These are phyloP conservation scores for Gobio gobio DNA, from an alignment of 2,113 vertebrate species.

Conservation along the genomic window DNA sequence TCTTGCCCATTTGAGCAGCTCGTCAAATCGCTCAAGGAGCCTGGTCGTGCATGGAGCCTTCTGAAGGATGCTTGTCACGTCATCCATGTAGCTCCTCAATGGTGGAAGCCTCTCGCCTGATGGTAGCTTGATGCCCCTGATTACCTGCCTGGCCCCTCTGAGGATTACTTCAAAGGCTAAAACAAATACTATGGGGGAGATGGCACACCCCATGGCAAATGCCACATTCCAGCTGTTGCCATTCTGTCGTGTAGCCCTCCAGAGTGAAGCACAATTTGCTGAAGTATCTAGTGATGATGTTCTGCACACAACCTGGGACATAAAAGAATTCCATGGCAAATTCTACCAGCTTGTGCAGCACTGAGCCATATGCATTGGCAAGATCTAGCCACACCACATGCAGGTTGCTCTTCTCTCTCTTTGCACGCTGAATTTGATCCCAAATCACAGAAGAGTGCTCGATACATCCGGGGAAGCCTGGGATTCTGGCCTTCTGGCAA, in stretches of 20 bases:
- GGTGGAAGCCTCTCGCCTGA: conserved; percentile 17
- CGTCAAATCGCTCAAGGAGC: not conserved
- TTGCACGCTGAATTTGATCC: no score
- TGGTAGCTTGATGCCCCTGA: conserved; percentile 4
- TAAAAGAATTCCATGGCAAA: no score
- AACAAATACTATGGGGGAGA: conserved; percentile 44
- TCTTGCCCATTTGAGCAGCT: not conserved
- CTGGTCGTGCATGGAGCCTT: conserved; percentile 15
- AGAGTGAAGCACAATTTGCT: not conserved
- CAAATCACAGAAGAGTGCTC: no score
- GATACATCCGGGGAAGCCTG: no score
- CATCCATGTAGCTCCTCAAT: conserved; percentile 25
- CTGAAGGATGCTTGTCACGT: conserved; percentile 12
- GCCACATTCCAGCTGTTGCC: conserved; percentile 23
- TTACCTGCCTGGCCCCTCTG: conserved; percentile 27
- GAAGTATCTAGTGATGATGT: no score
- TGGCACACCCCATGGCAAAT: conserved; percentile 41
- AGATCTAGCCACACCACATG: no score
- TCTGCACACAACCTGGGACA: no score
- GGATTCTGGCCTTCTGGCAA: no score
- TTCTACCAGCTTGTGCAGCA: no score
- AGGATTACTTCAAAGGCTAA: conserved; percentile 41
- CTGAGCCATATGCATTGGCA: no score
- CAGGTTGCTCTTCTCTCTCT: no score
- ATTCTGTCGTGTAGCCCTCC: not conserved